A percentile compares a stretch with the other conserved stretches of the same genome.
Evolutionary conservation across 2,888 invertebrate genomes (phyloP).

Genomic region (Torymus aiolomorphi): DNA sequence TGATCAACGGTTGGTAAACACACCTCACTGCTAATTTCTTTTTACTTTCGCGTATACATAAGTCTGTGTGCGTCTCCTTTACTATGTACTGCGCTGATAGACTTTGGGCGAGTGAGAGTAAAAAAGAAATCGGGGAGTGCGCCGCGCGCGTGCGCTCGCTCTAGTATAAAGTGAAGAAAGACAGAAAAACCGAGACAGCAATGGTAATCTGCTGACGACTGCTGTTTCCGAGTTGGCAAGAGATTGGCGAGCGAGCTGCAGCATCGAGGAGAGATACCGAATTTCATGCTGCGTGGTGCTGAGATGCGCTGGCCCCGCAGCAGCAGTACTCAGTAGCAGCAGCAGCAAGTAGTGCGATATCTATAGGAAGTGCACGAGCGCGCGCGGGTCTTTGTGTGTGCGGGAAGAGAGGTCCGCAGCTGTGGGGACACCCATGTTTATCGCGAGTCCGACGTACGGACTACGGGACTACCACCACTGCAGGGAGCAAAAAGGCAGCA

Average conservation of each 20-base stretch:
- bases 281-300: not conserved
- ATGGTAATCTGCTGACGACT: constrained; percentile 43
- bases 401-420: too few relatives aligned
- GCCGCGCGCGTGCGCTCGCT: too few relatives aligned
- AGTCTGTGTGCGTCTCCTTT: too few relatives aligned
- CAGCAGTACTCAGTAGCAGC: not conserved
- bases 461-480: too few relatives aligned
- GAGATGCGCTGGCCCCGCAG: not conserved
- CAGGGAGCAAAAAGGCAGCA: constrained; percentile 6
- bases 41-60: too few relatives aligned
- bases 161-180: constrained; percentile 2
- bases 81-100: too few relatives aligned
- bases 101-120: not conserved
- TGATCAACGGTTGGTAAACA: too few relatives aligned
- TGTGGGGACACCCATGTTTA: constrained; percentile 35
- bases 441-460: constrained; percentile 6
- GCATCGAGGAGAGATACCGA: too few relatives aligned
- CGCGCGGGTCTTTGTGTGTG: too few relatives aligned
- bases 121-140: constrained; percentile 15
- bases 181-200: not conserved
- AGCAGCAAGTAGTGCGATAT: too few relatives aligned
- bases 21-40: too few relatives aligned
- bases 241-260: constrained; percentile 9
- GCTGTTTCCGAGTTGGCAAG: constrained; percentile 36
- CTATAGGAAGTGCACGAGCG: too few relatives aligned